A percentile compares a stretch with the other conserved stretches of the same genome.
phyloP scores from a whole-genome alignment of 2,888 invertebrate species.

The Alsophila aescularia region DNA sequence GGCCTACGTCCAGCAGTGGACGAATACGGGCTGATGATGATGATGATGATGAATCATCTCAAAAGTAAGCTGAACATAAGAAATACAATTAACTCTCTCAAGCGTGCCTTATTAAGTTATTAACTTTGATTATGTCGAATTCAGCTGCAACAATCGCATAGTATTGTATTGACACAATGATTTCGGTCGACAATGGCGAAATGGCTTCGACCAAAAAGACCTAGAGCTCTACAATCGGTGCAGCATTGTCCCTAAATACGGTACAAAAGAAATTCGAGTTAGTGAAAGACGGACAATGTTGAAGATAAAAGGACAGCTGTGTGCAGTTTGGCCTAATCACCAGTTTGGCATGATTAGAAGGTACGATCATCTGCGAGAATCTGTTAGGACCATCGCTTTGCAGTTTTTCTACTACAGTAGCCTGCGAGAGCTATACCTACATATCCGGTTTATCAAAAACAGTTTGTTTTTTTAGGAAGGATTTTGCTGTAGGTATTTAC shows the following conservation, averaged over 20 bases:
- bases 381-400: neutral
- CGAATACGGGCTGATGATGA: no score
- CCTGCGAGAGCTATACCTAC: no score
- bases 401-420: neutral
- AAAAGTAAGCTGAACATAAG: neutral
- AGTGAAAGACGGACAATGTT: constrained; percentile 54
- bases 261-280: constrained; percentile 68
- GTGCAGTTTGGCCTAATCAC: constrained; percentile 42
- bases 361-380: neutral
- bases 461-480: no score
- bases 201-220: constrained; percentile 65
- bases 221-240: constrained; percentile 71
- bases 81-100: neutral
- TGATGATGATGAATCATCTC: no score
- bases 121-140: constrained; percentile 33
- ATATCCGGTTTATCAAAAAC: no score
- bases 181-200: constrained; percentile 65
- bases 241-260: constrained; percentile 75
- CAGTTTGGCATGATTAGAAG: constrained; percentile 3
- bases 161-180: constrained; percentile 71
- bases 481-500: no score
- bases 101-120: constrained; percentile 18
- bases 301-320: constrained; percentile 50
- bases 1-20: no score
- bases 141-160: constrained; percentile 46